Conservation (phyloP, 2,113 vertebrate species). For the Corythornis cristatus region DNA sequence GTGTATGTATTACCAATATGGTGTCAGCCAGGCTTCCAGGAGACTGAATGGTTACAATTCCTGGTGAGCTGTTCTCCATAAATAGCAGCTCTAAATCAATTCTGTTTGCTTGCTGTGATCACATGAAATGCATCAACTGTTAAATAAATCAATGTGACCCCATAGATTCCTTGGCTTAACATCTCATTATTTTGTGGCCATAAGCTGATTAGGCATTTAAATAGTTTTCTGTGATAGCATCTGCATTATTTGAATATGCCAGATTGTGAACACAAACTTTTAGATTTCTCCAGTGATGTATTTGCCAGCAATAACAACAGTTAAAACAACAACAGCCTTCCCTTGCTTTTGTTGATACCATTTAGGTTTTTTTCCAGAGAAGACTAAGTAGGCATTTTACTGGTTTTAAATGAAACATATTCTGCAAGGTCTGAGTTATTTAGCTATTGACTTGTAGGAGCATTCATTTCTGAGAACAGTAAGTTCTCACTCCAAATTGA, state of each 20-base stretch:
- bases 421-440: neutral
- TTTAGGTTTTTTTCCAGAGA: slow-evolving; percentile 29
- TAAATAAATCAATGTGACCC: slow-evolving; percentile 38
- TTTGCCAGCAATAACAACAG: slow-evolving; percentile 9
- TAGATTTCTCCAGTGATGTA: slow-evolving; percentile 14
- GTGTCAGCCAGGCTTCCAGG: neutral
- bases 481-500: slow-evolving; percentile 43
- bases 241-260: slow-evolving; percentile 20
- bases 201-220: slow-evolving; percentile 28
- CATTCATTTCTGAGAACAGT: slow-evolving; percentile 9
- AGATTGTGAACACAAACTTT: slow-evolving; percentile 12
- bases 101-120: slow-evolving; percentile 41
- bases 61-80: slow-evolving; percentile 19
- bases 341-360: neutral
- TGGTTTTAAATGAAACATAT: slow-evolving; percentile 9
- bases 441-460: slow-evolving; percentile 1
- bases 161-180: slow-evolving; percentile 23
- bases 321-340: slow-evolving; percentile 7
- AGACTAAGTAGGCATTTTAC: slow-evolving; percentile 1
- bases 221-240: neutral
- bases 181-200: slow-evolving; percentile 22
- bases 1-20: neutral
- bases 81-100: slow-evolving; percentile 62
- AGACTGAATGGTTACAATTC: slow-evolving; percentile 3
- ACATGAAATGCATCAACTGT: slow-evolving; percentile 33